Base-by-base conservation (phyloP, 2,888 invertebrate genomes). In the Ctena decussata region DNA sequence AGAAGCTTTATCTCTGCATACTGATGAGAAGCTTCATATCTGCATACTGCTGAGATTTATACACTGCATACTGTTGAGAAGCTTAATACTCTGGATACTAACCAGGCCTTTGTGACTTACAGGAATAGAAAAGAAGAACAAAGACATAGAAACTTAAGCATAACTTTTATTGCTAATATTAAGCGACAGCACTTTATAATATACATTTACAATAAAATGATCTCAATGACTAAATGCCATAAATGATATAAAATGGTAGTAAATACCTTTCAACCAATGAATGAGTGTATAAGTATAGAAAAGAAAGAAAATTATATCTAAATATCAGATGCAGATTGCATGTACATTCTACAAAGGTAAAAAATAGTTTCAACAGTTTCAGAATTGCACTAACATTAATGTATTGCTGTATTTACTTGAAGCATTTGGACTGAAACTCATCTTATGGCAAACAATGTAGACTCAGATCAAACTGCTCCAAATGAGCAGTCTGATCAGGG, bases 331-430 rank as follows among this genome's bases (percentile, higher is more conserved):
- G 49, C 8, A 49, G 49, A 57, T 57, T 57, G 57, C 57, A 27
- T 21, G 57, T 57, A 57, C n/a, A n/a, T n/a, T n/a, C n/a, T n/a
- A n/a, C 27, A 57, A 57, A 57, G 11, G 57, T 57, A 57, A 27
- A 57, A 57, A 41, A 41, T 11, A 15, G 8, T 41, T 6, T 41
- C 6, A n/a, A 21, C 46, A 46, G 15, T 46, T 27, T 57, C 27
- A 57, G 57, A 57, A 57, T 57, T 57, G 57, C 57, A 57, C 57
- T 27, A 57, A n/a, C n/a, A n/a, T n/a, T n/a, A n/a, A n/a, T n/a
- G n/a, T n/a, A n/a, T n/a, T n/a, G n/a, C n/a, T n/a, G n/a, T n/a
- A n/a, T n/a, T n/a, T n/a, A n/a, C n/a, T n/a, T n/a, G n/a, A n/a
- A n/a, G n/a, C n/a, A n/a, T n/a, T n/a, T n/a, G n/a, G n/a, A n/a